These are phyloP conservation scores for Caerostris darwini DNA, from an alignment of 1,140 invertebrate genomes.

Conservation along the genomic window DNA sequence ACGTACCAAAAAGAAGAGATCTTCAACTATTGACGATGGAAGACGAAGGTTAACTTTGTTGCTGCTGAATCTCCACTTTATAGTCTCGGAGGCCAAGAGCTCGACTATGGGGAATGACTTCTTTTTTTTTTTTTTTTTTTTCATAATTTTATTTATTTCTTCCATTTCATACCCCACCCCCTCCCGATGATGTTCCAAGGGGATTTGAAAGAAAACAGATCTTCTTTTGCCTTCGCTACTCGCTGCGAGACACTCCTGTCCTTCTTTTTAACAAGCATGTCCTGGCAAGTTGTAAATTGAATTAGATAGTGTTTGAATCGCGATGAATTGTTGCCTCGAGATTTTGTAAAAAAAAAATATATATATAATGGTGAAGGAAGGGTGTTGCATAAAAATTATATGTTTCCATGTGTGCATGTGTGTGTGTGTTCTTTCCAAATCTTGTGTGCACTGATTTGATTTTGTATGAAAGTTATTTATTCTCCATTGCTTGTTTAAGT, in stretches of 20 bases:
- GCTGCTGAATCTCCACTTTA: constrained; percentile 43
- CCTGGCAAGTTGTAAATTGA: constrained; percentile 18
- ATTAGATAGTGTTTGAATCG: constrained; percentile 12
- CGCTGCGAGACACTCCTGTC: too few relatives aligned
- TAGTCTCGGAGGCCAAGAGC: not conserved
- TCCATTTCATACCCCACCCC: not conserved
- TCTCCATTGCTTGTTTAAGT: not conserved
- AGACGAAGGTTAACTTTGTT: constrained; percentile 2
- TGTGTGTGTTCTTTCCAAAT: too few relatives aligned
- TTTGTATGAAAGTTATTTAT: not conserved
- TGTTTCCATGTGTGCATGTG: too few relatives aligned
- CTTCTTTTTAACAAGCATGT: constrained; percentile 5
- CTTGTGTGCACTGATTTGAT: not conserved
- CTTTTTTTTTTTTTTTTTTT: not conserved
- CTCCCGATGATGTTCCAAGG: not conserved
- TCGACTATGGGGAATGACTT: not conserved
- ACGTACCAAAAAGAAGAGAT: not conserved
- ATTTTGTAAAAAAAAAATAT: too few relatives aligned
- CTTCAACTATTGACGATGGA: constrained; percentile 39
- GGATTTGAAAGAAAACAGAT: constrained; percentile 28
- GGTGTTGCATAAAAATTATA: too few relatives aligned
- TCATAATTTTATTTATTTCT: not conserved
- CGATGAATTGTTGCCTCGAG: not conserved
- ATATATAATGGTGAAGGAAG: too few relatives aligned
- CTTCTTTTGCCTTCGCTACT: not conserved